Evolutionary conservation across 2,113 vertebrate genomes (phyloP).

Genomic region (Paralichthys olivaceus): DNA sequence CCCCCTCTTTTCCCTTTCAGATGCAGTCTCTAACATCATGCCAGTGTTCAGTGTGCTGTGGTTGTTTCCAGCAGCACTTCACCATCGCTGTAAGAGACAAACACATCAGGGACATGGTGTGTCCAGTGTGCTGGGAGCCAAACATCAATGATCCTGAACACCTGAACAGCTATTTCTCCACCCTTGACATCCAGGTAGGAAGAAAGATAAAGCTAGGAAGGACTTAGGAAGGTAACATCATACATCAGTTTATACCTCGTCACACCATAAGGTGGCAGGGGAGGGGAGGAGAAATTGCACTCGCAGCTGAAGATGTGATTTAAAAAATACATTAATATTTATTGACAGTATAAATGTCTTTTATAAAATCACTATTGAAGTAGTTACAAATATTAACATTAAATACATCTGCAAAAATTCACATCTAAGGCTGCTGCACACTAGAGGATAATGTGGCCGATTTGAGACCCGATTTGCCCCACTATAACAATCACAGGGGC

Average conservation of each 20-base stretch:
- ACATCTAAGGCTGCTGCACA: too few species aligned
- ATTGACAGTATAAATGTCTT: too few species aligned
- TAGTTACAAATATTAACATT: too few species aligned
- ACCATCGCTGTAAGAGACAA: constrained; percentile 91
- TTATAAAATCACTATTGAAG: too few species aligned
- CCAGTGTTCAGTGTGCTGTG: constrained; percentile 90
- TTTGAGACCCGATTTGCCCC: too few species aligned
- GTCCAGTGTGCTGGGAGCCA: constrained; percentile 88
- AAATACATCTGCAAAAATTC: too few species aligned
- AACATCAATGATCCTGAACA: constrained; percentile 90
- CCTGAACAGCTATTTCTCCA: constrained; percentile 91
- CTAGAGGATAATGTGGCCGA: too few species aligned
- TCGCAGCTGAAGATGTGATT: too few species aligned
- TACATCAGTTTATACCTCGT: neutral
- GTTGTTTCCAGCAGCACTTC: constrained; percentile 90
- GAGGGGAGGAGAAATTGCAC: too few species aligned
- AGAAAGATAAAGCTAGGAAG: neutral
- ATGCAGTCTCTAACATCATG: constrained; percentile 92
- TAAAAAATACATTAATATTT: too few species aligned
- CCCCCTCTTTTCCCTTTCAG: constrained; percentile 58
- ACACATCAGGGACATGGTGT: constrained; percentile 92
- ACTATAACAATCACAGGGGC: too few species aligned
- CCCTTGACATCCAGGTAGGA: constrained; percentile 89
- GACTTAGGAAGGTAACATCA: neutral
- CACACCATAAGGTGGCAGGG: neutral